These are phyloP conservation scores for Chrysoperla carnea DNA, from an alignment of 1,140 invertebrate genomes.

Conservation along the genomic window DNA sequence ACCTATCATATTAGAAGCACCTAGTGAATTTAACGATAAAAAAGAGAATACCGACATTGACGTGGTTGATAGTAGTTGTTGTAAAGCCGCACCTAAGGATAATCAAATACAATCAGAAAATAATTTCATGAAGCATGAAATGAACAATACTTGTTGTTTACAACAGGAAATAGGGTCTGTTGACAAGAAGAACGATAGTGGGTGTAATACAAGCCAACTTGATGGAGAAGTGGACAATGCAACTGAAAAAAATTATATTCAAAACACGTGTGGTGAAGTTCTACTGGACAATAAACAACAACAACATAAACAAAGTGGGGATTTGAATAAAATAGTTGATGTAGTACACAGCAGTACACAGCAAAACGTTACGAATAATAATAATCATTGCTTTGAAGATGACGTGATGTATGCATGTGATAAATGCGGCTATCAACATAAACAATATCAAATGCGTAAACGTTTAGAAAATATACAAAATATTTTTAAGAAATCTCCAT, in stretches of 20 bases:
- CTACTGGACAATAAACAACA: too few relatives aligned
- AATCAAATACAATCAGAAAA: background rate
- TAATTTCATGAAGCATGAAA: background rate
- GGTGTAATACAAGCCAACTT: background rate
- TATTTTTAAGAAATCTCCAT: background rate
- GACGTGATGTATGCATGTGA: background rate
- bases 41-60: background rate
- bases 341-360: background rate
- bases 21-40: background rate
- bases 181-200: background rate
- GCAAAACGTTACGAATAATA: background rate
- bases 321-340: background rate
- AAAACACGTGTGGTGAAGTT: background rate
- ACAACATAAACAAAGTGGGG: too few relatives aligned
- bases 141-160: background rate
- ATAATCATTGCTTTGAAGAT: background rate
- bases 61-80: background rate
- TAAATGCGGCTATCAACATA: background rate
- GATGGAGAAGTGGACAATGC: background rate
- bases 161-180: background rate
- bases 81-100: background rate
- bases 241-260: constrained; percentile 2
- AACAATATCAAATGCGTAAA: background rate
- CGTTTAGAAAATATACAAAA: background rate
- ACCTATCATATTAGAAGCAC: background rate